Conservation (phyloP, 2,888 invertebrate genomes). For the Unio delphinus region DNA sequence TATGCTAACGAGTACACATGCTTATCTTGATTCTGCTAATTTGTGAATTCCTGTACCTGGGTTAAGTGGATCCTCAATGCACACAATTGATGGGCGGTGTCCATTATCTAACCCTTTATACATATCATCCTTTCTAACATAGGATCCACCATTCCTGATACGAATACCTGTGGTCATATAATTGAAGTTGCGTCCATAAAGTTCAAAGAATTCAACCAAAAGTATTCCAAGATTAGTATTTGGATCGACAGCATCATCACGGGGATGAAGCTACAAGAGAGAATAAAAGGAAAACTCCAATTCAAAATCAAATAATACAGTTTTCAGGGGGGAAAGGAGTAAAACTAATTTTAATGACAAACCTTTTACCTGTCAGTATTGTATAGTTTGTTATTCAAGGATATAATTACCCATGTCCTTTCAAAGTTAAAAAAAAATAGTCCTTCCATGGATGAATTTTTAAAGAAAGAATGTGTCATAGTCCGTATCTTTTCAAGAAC, state of each 20-base stretch:
- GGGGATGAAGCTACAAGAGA: constrained; percentile 78
- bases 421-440: no score
- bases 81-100: constrained; percentile 90
- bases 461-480: no score
- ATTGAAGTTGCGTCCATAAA: constrained; percentile 94
- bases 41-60: constrained; percentile 72
- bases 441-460: no score
- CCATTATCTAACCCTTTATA: constrained; percentile 95
- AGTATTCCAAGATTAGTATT: constrained; percentile 89
- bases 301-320: no score
- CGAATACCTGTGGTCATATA: constrained; percentile 95
- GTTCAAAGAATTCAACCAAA: constrained; percentile 96
- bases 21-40: constrained; percentile 1
- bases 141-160: constrained; percentile 92
- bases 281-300: not conserved
- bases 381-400: no score
- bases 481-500: no score
- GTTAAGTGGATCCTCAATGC: constrained; percentile 97
- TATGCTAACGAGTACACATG: not conserved
- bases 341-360: no score
- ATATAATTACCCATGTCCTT: no score
- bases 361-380: no score
- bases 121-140: constrained; percentile 91
- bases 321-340: no score
- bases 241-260: constrained; percentile 79